Base-by-base conservation (phyloP, 2,113 vertebrate genomes). In the Phalacrocorax aristotelis region DNA sequence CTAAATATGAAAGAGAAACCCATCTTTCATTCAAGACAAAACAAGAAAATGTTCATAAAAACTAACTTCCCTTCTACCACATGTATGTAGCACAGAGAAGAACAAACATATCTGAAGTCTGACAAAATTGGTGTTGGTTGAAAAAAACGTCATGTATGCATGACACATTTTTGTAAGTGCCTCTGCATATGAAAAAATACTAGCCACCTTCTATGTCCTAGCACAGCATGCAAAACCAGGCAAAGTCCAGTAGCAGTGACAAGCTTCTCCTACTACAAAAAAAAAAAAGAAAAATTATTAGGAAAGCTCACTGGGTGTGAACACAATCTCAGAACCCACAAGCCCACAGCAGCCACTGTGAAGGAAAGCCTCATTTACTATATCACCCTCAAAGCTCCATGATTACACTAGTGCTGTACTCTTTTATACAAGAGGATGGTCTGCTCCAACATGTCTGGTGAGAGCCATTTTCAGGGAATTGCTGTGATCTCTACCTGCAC, bases 51-150 rank as follows among this genome's bases (percentile, higher is more conserved):
- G 9, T 61, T 49, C 20, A 65, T 76, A 20, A 38, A 91, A 62
- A 38, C 15, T 54, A 54, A 20, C 12, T 58, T 65, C 6, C 19
- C 4, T 58, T 82, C 29, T 55, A 60, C 25, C 22, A 68, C 1
- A 0, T 7, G 5, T 2, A 0, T 7, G 5, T 2, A 54, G 10
- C 29, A 71, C 27, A 71, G 57, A 83, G 22, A 54, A 75, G 16
- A 77, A 40, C 3, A 83, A 76, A 64, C 10, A 40, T 16, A 2
- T 46, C 52, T 60, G 38, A 23, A 3, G 4, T 57, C 57, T 40
- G 22, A 58, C 15, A 8, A 86, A 86, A 54, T 68, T 18, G 44
- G 7, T 40, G 16, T 27, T 36, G 21, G 19, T 25, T 36, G 14
- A 83, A 64, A 79, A 78, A 57, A 19, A 89, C 66, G 21, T 49